Percentiles rank a stretch among this genome's conserved stretches.
Conservation (phyloP, 23 tunicate species). For the Aplidium turbinatum region DNA sequence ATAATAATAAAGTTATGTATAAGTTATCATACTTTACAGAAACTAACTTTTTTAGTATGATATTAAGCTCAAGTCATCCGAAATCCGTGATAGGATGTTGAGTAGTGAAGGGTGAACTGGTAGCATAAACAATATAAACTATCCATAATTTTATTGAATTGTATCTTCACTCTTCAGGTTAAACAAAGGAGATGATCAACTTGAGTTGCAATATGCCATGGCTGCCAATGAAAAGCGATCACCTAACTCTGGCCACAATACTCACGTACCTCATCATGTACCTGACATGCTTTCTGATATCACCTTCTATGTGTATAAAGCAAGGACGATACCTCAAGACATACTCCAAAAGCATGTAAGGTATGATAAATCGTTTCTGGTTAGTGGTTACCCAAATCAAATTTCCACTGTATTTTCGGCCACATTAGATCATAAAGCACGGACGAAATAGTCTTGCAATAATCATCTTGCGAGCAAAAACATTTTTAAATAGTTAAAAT, state of each 20-base stretch:
- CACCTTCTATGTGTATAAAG: conserved; percentile 86
- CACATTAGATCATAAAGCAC: too few relatives aligned
- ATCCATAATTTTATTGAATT: not conserved
- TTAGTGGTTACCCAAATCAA: too few relatives aligned
- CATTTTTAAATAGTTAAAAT: not conserved
- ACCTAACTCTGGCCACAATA: not conserved
- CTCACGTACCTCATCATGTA: conserved; percentile 87
- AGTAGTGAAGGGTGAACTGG: not conserved
- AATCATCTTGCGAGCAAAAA: too few relatives aligned
- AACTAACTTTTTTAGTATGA: not conserved
- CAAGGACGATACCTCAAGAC: conserved; percentile 51
- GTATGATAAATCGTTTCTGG: too few relatives aligned
- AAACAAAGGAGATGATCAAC: conserved; percentile 90
- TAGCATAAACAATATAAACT: not conserved
- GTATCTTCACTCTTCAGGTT: conserved; percentile 28
- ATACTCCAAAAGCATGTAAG: conserved; percentile 82
- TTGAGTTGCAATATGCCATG: conserved; percentile 79
- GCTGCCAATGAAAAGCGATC: conserved; percentile 10
- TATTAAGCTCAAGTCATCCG: not conserved
- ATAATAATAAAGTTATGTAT: not conserved
- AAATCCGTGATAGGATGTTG: not conserved
- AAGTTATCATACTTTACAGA: not conserved
- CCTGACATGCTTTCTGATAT: conserved; percentile 94
- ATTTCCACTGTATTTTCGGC: too few relatives aligned
- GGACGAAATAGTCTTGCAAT: too few relatives aligned